Evolutionary conservation across 2,113 vertebrate species (phyloP).

Genomic region (Myotis yumanensis): DNA sequence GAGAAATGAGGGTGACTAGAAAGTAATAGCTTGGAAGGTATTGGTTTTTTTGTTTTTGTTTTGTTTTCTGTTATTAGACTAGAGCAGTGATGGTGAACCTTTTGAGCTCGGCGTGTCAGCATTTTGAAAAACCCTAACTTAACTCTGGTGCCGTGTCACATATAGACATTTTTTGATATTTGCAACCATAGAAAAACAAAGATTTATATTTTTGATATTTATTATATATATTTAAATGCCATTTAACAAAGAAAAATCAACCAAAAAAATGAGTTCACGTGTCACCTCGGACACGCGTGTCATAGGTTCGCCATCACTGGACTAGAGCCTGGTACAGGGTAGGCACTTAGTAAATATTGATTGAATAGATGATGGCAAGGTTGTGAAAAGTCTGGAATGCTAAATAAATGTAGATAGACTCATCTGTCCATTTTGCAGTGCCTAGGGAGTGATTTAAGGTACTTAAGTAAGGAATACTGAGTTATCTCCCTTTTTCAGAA

Average conservation of each 20-base stretch:
- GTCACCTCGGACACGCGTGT: too few species aligned
- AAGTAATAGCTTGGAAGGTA: neutral
- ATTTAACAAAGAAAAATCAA: too few species aligned
- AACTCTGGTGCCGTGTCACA: too few species aligned
- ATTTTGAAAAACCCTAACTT: too few species aligned
- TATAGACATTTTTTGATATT: too few species aligned
- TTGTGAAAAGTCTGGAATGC: neutral
- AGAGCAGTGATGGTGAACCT: neutral
- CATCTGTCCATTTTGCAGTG: neutral
- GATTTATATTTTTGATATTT: too few species aligned
- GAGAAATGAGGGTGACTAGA: neutral
- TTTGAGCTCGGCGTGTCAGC: too few species aligned
- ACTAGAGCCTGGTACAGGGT: neutral
- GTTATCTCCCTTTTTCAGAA: neutral
- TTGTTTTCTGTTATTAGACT: neutral
- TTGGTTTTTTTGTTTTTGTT: neutral
- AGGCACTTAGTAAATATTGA: neutral
- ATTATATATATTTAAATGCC: too few species aligned
- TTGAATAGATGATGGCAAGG: neutral
- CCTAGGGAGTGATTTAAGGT: neutral
- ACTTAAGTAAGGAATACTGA: neutral
- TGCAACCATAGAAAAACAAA: too few species aligned
- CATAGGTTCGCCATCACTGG: too few species aligned
- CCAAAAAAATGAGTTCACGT: too few species aligned
- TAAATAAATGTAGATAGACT: neutral